These are phyloP conservation scores for Teleiodes luculella DNA, from an alignment of 2,888 invertebrate genomes.

Conservation along the genomic window DNA sequence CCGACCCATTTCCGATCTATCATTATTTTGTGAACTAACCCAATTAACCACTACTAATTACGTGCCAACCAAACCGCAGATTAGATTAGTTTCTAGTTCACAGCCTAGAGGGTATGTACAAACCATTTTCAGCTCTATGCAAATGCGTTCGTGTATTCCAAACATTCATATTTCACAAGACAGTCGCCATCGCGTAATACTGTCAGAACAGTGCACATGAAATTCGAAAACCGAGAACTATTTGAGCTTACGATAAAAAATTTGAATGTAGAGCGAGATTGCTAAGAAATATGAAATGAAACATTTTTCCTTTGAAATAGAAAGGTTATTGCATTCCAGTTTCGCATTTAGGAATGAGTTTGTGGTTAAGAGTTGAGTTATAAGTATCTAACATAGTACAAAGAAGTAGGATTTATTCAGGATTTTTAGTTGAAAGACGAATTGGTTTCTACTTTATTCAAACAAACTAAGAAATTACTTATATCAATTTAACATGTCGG, in stretches of 20 bases:
- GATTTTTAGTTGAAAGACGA: no score
- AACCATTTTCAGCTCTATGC: constrained; percentile 1
- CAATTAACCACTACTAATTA: constrained; percentile 1
- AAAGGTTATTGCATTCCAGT: constrained; percentile 10
- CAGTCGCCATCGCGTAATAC: not conserved
- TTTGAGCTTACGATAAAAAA: constrained; percentile 2
- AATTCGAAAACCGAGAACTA: constrained; percentile 7
- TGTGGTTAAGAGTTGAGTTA: not conserved
- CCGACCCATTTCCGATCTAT: not conserved
- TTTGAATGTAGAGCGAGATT: constrained; percentile 6
- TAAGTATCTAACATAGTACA: not conserved
- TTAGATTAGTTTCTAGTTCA: not conserved
- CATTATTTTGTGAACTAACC: not conserved
- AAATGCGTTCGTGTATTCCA: constrained; percentile 6
- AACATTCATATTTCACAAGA: constrained; percentile 3
- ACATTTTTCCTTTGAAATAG: constrained; percentile 14
- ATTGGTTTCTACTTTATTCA: no score
- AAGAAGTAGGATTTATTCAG: no score
- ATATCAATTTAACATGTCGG: no score
- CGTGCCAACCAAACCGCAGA: constrained; percentile 1
- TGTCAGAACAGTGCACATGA: constrained; percentile 4
- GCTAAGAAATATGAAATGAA: constrained; percentile 15
- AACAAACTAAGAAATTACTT: no score
- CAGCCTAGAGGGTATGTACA: not conserved
- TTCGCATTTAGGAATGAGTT: constrained; percentile 5